Conservation (phyloP, 1,140 invertebrate genomes). For the Microplitis demolitor region DNA sequence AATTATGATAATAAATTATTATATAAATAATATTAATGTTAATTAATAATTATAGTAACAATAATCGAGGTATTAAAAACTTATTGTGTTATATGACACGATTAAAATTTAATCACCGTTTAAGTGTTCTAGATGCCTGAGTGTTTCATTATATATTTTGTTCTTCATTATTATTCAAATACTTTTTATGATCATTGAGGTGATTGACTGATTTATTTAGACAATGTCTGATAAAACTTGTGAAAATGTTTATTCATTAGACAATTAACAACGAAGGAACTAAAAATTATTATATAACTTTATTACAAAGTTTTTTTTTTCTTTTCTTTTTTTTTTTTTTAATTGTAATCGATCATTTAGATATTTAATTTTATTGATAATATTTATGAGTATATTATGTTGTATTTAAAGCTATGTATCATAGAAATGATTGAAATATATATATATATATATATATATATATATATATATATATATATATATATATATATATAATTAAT, state of each 20-base stretch:
- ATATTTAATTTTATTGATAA: too few species aligned
- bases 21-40: not conserved
- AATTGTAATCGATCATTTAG: too few species aligned
- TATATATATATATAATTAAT: not conserved
- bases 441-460: too few species aligned
- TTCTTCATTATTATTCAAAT: slow-evolving; percentile 23
- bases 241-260: not conserved
- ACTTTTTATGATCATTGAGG: not conserved
- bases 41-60: not conserved
- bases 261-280: not conserved
- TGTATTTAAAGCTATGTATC: too few species aligned
- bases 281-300: not conserved
- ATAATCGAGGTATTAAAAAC: not conserved
- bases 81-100: slow-evolving; percentile 3
- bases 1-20: slow-evolving; percentile 10
- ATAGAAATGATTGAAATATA: not conserved
- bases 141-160: slow-evolving; percentile 23
- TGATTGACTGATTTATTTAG: not conserved
- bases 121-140: slow-evolving; percentile 33
- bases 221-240: not conserved
- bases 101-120: slow-evolving; percentile 26
- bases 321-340: too few species aligned
- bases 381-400: too few species aligned
- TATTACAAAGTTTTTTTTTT: too few species aligned
- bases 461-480: too few species aligned